These are phyloP conservation scores for Piezodorus guildinii DNA, from an alignment of 1,140 invertebrate species.

Conservation along the genomic window DNA sequence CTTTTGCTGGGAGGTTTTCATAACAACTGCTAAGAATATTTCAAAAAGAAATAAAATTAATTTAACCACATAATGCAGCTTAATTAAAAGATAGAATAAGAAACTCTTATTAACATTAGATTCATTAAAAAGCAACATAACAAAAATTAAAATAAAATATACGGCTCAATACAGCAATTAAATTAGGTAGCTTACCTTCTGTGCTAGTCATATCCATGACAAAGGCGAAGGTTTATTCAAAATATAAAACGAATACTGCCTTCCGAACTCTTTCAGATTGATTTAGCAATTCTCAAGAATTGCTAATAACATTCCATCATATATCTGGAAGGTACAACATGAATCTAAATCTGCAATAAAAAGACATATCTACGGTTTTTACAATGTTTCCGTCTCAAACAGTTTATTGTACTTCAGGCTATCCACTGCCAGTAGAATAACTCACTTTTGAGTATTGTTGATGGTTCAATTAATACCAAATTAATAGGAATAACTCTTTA, in stretches of 20 bases:
- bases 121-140: neutral
- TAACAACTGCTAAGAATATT: too few relatives aligned
- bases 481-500: too few relatives aligned
- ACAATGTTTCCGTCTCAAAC: constrained; percentile 16
- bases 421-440: neutral
- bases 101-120: neutral
- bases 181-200: constrained; percentile 14
- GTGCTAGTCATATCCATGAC: constrained; percentile 22
- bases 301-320: neutral
- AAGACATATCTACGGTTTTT: neutral
- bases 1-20: too few relatives aligned
- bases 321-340: neutral
- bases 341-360: constrained; percentile 10
- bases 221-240: constrained; percentile 11
- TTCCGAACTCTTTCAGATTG: too few relatives aligned
- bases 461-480: neutral
- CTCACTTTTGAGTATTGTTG: neutral
- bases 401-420: constrained; percentile 3
- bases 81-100: neutral
- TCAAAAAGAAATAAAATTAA: neutral
- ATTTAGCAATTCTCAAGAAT: neutral
- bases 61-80: neutral
- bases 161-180: constrained; percentile 3
- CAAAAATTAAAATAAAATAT: neutral
- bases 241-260: neutral